These are phyloP conservation scores for Himalopsyche japonica DNA, from an alignment of 2,888 invertebrate genomes.

Conservation along the genomic window DNA sequence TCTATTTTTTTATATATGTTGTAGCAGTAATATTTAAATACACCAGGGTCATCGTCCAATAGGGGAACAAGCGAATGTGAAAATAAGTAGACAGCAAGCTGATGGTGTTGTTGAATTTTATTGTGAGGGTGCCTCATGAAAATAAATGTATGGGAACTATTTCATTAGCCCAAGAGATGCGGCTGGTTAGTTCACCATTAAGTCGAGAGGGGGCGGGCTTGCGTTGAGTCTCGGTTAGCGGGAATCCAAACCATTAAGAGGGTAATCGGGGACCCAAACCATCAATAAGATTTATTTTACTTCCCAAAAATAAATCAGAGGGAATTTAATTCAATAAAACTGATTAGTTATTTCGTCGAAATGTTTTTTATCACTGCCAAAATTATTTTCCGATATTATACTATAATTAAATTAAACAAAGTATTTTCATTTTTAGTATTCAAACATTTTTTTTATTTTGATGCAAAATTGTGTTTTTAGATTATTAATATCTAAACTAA, in stretches of 20 bases:
- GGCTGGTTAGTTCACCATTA: slow-evolving; percentile 36
- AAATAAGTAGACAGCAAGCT: slow-evolving; percentile 28
- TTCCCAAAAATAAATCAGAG: neutral
- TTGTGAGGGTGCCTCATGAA: neutral
- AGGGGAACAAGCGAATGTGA: slow-evolving; percentile 19
- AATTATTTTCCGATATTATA: too few species aligned
- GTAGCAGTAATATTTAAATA: neutral
- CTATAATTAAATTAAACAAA: too few species aligned
- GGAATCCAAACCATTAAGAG: neutral
- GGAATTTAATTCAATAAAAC: too few species aligned
- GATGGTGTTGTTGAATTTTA: neutral
- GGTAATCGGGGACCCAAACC: slow-evolving; percentile 5
- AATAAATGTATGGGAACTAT: slow-evolving; percentile 40
- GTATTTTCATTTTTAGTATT: too few species aligned
- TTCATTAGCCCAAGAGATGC: slow-evolving; percentile 37
- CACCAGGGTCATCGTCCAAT: neutral
- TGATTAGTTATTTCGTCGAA: too few species aligned
- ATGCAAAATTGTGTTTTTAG: too few species aligned
- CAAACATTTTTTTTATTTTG: too few species aligned
- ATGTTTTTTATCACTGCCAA: too few species aligned
- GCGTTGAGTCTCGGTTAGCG: neutral
- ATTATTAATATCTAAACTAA: too few species aligned
- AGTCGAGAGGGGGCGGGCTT: slow-evolving; percentile 18
- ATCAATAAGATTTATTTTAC: neutral
- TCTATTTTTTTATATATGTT: neutral